Evolutionary conservation across 1,140 invertebrate species (phyloP).

Genomic region (Acromyrmex charruanus): DNA sequence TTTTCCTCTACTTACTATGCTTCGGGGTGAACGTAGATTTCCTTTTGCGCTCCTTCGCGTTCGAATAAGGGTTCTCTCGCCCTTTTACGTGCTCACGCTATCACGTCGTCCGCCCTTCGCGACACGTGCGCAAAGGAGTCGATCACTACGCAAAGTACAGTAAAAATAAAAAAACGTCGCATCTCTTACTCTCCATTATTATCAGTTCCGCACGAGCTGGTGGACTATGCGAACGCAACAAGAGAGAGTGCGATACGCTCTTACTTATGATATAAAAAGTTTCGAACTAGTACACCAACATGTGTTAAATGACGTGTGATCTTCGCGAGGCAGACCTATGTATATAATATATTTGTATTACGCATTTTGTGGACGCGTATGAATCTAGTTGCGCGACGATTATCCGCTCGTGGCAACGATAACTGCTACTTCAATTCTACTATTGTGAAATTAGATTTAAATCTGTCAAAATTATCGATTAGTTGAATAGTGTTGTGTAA

Average conservation of each 20-base stretch:
- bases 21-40: conserved; percentile 31
- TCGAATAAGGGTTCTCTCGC: background rate
- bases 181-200: background rate
- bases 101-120: conserved; percentile 28
- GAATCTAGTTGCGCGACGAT: conserved; percentile 37
- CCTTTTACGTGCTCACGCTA: conserved; percentile 1
- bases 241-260: conserved; percentile 4
- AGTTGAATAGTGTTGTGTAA: conserved; percentile 17
- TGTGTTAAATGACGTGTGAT: conserved; percentile 64
- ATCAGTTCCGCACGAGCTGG: conserved; percentile 22
- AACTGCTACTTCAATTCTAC: background rate
- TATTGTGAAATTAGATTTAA: conserved; percentile 14
- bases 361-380: conserved; percentile 5
- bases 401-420: conserved; percentile 41
- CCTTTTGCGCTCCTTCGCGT: conserved; percentile 16
- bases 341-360: conserved; percentile 62
- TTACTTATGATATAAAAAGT: conserved; percentile 50
- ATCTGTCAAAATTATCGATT: conserved; percentile 33
- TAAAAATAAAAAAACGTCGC: conserved; percentile 28
- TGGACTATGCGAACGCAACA: conserved; percentile 30
- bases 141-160: background rate
- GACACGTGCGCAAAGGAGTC: conserved; percentile 17
- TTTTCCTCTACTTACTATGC: conserved; percentile 36
- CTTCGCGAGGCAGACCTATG: conserved; percentile 63
- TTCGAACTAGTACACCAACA: conserved; percentile 41